Evolutionary conservation across 2,113 vertebrate species (phyloP).

Genomic region (Mesocricetus auratus): DNA sequence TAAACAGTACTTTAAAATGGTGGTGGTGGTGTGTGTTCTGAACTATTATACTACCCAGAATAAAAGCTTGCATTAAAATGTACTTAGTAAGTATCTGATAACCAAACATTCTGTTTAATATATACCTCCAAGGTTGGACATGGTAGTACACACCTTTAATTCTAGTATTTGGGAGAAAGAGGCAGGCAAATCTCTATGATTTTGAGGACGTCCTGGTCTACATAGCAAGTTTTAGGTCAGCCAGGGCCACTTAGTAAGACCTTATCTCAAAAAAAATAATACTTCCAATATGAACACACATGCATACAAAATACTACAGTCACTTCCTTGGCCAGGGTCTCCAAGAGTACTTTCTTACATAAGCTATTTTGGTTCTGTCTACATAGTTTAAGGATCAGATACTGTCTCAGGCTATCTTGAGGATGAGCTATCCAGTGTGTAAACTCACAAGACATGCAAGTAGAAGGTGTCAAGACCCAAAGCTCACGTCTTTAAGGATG

Average conservation of each 20-base stretch:
- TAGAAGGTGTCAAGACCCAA: background rate
- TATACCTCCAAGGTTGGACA: background rate
- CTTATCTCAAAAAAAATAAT: background rate
- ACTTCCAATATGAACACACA: background rate
- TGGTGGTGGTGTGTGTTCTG: background rate
- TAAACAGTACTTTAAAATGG: background rate
- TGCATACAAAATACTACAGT: background rate
- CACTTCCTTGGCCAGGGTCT: background rate
- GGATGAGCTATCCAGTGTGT: background rate
- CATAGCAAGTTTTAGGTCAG: background rate
- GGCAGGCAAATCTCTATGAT: background rate
- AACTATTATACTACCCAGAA: background rate
- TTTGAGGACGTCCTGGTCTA: background rate
- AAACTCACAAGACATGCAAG: background rate
- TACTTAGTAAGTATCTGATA: background rate
- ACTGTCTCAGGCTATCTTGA: background rate
- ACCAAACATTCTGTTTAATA: background rate
- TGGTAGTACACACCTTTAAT: background rate
- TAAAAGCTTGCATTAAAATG: background rate
- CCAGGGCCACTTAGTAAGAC: background rate
- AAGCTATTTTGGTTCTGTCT: background rate
- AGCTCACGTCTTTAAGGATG: background rate
- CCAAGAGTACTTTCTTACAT: background rate
- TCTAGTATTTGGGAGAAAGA: background rate
- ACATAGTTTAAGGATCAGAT: background rate